Percentiles rank a stretch among this genome's conserved stretches.
Conservation (phyloP, 2,888 invertebrate species). For the Ophion ventricosus region DNA sequence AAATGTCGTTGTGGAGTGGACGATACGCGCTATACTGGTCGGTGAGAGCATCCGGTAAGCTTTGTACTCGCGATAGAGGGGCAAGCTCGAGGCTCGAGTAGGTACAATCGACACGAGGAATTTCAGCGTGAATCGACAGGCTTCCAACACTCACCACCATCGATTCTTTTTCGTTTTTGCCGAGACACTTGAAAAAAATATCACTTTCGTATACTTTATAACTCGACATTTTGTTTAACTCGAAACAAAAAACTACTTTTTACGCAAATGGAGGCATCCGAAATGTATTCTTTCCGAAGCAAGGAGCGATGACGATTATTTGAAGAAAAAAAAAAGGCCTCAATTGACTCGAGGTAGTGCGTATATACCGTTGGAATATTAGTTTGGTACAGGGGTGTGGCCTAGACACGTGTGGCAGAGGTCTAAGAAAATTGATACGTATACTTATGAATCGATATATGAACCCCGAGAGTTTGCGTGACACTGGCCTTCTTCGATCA, state of each 20-base stretch:
- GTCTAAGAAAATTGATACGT: slow-evolving; percentile 64
- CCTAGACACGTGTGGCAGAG: slow-evolving; percentile 46
- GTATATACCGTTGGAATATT: slow-evolving; percentile 23
- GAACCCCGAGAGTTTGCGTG: slow-evolving; percentile 62
- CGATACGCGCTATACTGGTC: neutral
- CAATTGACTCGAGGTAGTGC: neutral
- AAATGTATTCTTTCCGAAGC: too few relatives aligned
- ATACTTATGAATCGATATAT: slow-evolving; percentile 67
- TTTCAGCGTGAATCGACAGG: neutral
- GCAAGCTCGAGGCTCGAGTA: neutral
- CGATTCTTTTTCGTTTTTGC: neutral
- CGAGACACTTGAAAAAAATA: too few relatives aligned
- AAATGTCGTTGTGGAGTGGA: neutral
- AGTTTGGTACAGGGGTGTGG: slow-evolving; percentile 48
- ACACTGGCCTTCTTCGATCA: slow-evolving; percentile 63
- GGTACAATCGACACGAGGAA: neutral
- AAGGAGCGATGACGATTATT: neutral
- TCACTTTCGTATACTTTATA: too few relatives aligned
- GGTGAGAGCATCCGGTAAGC: slow-evolving; percentile 7
- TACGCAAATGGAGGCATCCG: too few relatives aligned
- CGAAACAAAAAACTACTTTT: too few relatives aligned
- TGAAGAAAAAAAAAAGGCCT: neutral
- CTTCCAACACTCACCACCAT: too few relatives aligned
- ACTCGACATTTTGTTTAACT: too few relatives aligned
- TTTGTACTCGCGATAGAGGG: neutral